phyloP scores from a whole-genome alignment of 2,888 invertebrate species.

The Malthinus flaveolus region DNA sequence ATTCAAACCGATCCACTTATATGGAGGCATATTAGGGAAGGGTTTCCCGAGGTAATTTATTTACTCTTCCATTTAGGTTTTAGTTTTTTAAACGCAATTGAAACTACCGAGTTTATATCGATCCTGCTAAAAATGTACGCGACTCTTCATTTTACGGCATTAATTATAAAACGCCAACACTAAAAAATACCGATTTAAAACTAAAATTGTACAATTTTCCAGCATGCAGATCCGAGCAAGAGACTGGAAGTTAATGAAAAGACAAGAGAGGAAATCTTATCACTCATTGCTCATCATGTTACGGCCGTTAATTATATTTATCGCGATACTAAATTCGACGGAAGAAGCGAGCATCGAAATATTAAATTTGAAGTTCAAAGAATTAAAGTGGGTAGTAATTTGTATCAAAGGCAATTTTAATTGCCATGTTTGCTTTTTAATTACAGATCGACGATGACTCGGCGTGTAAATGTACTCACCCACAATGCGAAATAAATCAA shows the following conservation, averaged over 20 bases:
- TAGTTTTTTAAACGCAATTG: not conserved
- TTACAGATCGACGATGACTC: constrained; percentile 88
- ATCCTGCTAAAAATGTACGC: not conserved
- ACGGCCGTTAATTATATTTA: constrained; percentile 98
- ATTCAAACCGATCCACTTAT: constrained; percentile 98
- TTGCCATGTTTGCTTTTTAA: constrained; percentile 26
- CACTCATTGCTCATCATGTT: constrained; percentile 97
- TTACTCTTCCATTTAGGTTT: not conserved
- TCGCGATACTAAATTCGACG: constrained; percentile 92
- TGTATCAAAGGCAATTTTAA: constrained; percentile 4
- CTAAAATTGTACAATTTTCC: constrained; percentile 31
- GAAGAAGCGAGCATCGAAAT: constrained; percentile 84
- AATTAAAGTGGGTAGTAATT: constrained; percentile 64
- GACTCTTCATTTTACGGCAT: not conserved
- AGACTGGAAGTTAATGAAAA: constrained; percentile 77
- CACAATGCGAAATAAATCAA: constrained; percentile 73
- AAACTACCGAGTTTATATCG: constrained; percentile 1
- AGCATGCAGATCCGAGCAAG: constrained; percentile 74
- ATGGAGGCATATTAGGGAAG: constrained; percentile 90
- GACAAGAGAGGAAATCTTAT: constrained; percentile 95
- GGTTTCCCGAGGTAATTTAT: constrained; percentile 68
- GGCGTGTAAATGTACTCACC: constrained; percentile 67
- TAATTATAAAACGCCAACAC: too few relatives aligned
- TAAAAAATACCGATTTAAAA: not conserved
- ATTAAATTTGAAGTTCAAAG: constrained; percentile 96